These are phyloP conservation scores for Rhizomys pruinosus DNA, from an alignment of 2,113 vertebrate species.

Conservation along the genomic window DNA sequence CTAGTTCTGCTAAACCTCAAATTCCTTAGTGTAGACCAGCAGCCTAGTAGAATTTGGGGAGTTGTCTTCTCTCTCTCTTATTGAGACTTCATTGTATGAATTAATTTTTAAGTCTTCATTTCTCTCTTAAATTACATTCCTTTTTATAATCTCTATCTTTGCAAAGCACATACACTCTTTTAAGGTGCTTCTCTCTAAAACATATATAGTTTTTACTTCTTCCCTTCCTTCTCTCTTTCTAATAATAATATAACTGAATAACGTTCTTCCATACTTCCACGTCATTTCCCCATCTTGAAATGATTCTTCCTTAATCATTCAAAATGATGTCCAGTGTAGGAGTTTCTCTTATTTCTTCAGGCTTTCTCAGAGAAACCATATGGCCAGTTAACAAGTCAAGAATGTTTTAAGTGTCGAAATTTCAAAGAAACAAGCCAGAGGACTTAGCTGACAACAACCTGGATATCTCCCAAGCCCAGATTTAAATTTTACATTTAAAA, in stretches of 20 bases:
- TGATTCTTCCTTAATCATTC: constrained; percentile 31
- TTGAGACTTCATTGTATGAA: not conserved
- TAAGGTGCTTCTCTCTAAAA: constrained; percentile 5
- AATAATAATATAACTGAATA: constrained; percentile 44
- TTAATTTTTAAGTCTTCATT: not conserved
- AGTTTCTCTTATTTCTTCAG: constrained; percentile 43
- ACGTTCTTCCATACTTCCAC: constrained; percentile 28
- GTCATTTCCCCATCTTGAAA: constrained; percentile 49
- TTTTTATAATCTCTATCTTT: constrained; percentile 34
- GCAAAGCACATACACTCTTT: not conserved
- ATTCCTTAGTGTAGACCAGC: not conserved
- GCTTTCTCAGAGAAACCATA: constrained; percentile 55
- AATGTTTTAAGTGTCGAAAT: not conserved
- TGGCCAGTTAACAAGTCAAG: constrained; percentile 48
- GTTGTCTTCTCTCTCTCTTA: not conserved
- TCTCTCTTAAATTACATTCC: not conserved
- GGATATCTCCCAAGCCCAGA: not conserved
- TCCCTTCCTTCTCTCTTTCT: constrained; percentile 46
- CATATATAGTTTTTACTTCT: too few species aligned
- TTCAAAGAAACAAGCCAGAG: constrained; percentile 6
- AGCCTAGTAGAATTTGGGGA: not conserved
- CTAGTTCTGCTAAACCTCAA: too few species aligned
- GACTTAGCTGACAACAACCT: not conserved
- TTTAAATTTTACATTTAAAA: constrained; percentile 31
- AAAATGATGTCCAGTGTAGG: constrained; percentile 53